Base-by-base conservation (phyloP, 2,797 vertebrate genomes). In the Melanotaenia maccullochi region DNA sequence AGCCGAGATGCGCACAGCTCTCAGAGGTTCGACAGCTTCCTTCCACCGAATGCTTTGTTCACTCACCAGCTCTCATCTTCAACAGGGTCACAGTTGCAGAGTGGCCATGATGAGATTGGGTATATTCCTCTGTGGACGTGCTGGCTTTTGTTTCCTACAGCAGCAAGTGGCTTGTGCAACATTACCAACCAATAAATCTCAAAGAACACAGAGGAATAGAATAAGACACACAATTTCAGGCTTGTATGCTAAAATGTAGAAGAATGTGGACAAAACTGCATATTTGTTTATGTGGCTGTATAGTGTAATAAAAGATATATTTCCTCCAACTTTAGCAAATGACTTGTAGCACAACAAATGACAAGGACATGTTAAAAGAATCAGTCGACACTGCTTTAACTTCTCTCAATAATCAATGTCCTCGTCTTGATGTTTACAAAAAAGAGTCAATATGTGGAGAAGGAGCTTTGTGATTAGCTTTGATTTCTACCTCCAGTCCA, bases 391-490 rank as follows among this genome's bases (percentile, higher is more conserved):
- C 79, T 87, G 86, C 80, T 90, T 91, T 87, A 91, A 91, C 90
- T 90, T 89, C 85, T 93, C 88, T 91, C 93, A 84, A 93, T 94
- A 94, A 95, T 94, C 94, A 91, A 94, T 95, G 76, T 82, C 79
- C 93, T 92, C 91, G 87, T 93, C 93, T 93, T 90, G 94, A 94
- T 94, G 94, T 93, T 94, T 91, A 94, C 93, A 91, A 94, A 94
- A 93, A 93, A 92, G 81, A 93, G 91, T 94, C 94, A 78, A 95
- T 95, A 93, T 57, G 85, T 79, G 80, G 76, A 87, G 87, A 88
- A 86, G 83, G 85, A 79, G 83, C 85, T 82, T 88, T 88, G 87
- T 92, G 91, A 93, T 93, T 94, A 89, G 85, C 87, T 92, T 93
- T 94, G 93, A 94, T 94, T 95, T 94, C 89, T 86, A 90, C 88